Conservation (phyloP, 2,113 vertebrate species). For the Edolisoma coerulescens region DNA sequence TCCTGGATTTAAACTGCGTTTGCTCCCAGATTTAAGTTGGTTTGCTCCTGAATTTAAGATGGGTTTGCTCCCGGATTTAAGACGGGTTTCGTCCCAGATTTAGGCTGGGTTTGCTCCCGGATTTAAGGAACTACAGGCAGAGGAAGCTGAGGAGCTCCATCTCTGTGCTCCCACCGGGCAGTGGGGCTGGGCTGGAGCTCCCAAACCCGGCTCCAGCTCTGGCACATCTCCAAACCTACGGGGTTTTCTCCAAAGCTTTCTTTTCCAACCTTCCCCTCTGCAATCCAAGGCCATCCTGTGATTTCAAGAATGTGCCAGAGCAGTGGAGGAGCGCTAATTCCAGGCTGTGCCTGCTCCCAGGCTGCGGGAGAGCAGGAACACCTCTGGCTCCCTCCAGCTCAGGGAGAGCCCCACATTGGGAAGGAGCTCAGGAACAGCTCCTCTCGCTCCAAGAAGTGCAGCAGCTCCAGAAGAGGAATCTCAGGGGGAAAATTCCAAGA, state of each 20-base stretch:
- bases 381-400: neutral
- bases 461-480: neutral
- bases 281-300: neutral
- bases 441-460: neutral
- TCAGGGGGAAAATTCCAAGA: accelerated
- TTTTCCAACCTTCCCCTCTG: neutral
- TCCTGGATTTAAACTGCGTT: accelerated
- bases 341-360: neutral
- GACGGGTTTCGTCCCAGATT: neutral
- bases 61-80: neutral
- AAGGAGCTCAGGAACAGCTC: no score
- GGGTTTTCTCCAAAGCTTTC: neutral
- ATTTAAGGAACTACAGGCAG: neutral
- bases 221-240: accelerated
- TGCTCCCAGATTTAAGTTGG: neutral
- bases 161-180: accelerated
- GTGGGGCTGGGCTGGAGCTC: neutral
- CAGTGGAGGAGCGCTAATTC: neutral
- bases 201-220: accelerated
- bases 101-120: neutral
- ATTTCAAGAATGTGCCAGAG: neutral
- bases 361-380: neutral
- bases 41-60: neutral
- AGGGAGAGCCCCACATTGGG: neutral
- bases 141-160: neutral